Evolutionary conservation across 2,888 invertebrate species (phyloP).

Genomic region (Epirrita christyi): DNA sequence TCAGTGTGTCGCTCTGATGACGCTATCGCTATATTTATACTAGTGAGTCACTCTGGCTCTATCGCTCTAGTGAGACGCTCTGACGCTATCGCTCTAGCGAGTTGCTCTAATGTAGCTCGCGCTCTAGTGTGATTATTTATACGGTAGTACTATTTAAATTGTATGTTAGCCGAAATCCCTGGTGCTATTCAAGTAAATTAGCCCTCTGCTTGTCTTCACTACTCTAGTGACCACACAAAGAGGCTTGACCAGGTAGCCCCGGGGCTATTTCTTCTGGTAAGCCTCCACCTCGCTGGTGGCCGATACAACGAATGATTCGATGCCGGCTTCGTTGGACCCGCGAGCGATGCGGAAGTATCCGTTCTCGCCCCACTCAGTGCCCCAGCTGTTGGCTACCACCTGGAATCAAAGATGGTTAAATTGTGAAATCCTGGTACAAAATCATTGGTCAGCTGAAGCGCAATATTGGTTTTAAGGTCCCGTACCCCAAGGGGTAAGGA

Average conservation of each 20-base stretch:
- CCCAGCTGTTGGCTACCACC: constrained; percentile 98
- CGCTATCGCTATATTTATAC: no score
- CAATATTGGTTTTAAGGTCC: no score
- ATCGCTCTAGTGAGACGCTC: no score
- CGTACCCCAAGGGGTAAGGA: no score
- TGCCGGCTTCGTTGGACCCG: constrained; percentile 94
- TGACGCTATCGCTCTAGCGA: no score
- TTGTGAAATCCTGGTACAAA: no score
- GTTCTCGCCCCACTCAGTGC: constrained; percentile 94
- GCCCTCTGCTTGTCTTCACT: constrained; percentile 58
- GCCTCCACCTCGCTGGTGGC: constrained; percentile 88
- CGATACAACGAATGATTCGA: constrained; percentile 95
- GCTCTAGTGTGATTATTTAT: no score
- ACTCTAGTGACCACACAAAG: constrained; percentile 60
- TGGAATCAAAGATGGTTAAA: constrained; percentile 66
- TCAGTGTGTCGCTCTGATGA: no score
- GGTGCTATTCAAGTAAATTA: constrained; percentile 62
- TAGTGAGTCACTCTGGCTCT: no score
- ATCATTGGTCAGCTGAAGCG: no score
- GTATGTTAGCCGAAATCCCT: constrained; percentile 56
- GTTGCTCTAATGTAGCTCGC: no score
- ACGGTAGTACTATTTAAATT: no score
- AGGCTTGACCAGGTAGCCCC: constrained; percentile 59
- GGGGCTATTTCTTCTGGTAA: constrained; percentile 67
- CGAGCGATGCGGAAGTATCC: constrained; percentile 95